Evolutionary conservation across 2,797 vertebrate genomes (phyloP), one percentile per base, ranked within the genome.

Genomic region (Molossus alvarezi): DNA sequence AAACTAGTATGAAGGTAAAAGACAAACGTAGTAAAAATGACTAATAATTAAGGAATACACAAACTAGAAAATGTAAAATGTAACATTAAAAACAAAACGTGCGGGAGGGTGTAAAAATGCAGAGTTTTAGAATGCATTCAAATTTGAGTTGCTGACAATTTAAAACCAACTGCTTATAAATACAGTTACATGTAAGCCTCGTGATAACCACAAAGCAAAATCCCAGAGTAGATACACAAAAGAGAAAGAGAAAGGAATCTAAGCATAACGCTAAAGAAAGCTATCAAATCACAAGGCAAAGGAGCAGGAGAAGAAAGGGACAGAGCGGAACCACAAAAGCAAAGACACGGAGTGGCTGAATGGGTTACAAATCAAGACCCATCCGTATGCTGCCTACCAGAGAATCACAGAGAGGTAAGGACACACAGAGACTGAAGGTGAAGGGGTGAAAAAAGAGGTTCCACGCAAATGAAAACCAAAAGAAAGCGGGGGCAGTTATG

Each of bases 11-110:
- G 12, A 65, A 65, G 7, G 45, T 83, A 65, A 83, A 51, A 65
- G 80, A 82, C 41, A 82, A n/a, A 48, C n/a, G 58, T 83, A 83
- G 81, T 65, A 65, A 83, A 77, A 83, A 83, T 64, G 65, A 51
- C 20, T 51, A 60, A 65, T n/a, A n/a, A 65, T 83, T 82, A 83
- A 51, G 18, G 37, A 65, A 51, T 65, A 65, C 1, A 83, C 41
- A 51, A 64, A 48, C 18, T 65, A 65, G n/a, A 75, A 48, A n/a
- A 77, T 21, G 25, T 8, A 33, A 77, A 83, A 65, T 65, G 29
- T 51, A 2, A 83, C 48, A 82, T n/a, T 51, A 83, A 65, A 82
- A 82, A 82, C 45, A 64, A 82, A 83, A 77, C 25, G 51, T 4
- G n/a, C 3, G 75, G 51, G 9, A 21, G 21, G 29, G 9, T 33